Base-by-base conservation (phyloP, 2,797 vertebrate genomes). In the Margarornis squamiger region DNA sequence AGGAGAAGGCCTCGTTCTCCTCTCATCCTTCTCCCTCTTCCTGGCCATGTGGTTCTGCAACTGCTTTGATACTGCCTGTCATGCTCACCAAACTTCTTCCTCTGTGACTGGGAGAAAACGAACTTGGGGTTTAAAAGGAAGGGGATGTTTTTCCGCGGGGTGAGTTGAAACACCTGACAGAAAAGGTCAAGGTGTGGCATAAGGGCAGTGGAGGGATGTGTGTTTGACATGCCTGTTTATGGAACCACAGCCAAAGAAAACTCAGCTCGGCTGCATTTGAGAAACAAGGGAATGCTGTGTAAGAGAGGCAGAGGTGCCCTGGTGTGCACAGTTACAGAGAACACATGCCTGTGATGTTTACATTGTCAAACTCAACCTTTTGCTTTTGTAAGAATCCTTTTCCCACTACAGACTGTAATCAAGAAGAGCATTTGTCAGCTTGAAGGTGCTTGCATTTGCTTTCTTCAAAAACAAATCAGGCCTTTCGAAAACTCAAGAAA, bases 211-310 rank as follows among this genome's bases (percentile, higher is more conserved):
- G 51, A 12, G 55, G 74, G 74, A 51, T 48, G 43, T 48, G 32
- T 34, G 6, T 82, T 66, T 85, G 59, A 30, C 45, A 27, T 57
- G 45, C 6, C 7, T 73, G 36, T 48, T 73, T 43, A 6, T 54
- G 58, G 76, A 58, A 55, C 24, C 48, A 27, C 22, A 59, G 51
- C 43, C 59, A 81, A 76, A 59, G 59, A 45, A 93, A 90, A 67
- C 6, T 16, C 0, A 2, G 32, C 58, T 85, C 38, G 30, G 58
- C 26, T 36, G 34, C 1, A 0, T 57, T 27, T 73, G 67, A 57
- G 82, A 62, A 75, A 57, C 9, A 30, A 65, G 36, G 71, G 58
- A 48, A 77, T 52, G 34, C 34, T 22, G 21, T 39, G 52, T 38
- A 30, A 23, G 49, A 55, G 15, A 57, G 6, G 4, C 55, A 73